Percentiles rank a stretch among this genome's conserved stretches.
Evolutionary conservation across 2,797 vertebrate species (phyloP).

Genomic region (Aselliscus stoliczkanus): DNA sequence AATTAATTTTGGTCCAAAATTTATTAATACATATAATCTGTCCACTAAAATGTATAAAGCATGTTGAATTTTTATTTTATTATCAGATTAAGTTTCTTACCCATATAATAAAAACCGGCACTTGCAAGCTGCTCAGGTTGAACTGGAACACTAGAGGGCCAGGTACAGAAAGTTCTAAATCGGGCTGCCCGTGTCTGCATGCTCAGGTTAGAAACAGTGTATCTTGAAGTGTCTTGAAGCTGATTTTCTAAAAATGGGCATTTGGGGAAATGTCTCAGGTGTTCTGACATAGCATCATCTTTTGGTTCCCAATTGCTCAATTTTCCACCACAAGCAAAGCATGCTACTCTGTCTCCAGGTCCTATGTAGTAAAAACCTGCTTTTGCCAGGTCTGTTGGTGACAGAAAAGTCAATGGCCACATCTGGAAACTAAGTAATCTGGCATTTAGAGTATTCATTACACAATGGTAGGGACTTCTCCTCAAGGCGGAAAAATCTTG

Average conservation of each 20-base stretch:
- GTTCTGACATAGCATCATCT: conserved; percentile 91
- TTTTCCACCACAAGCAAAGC: conserved; percentile 94
- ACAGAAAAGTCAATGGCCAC: conserved; percentile 90
- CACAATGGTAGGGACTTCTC: conserved; percentile 82
- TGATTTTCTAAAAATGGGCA: conserved; percentile 90
- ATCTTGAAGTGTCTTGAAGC: conserved; percentile 74
- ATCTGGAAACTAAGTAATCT: conserved; percentile 88
- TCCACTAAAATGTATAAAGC: background rate
- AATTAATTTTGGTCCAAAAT: conserved; percentile 24
- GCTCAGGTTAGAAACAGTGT: conserved; percentile 89
- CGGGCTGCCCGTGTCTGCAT: conserved; percentile 93
- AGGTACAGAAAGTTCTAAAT: conserved; percentile 91
- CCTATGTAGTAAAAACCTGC: conserved; percentile 95
- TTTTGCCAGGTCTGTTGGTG: conserved; percentile 89
- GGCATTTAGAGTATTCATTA: conserved; percentile 91
- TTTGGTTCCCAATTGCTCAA: conserved; percentile 96
- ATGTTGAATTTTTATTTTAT: background rate
- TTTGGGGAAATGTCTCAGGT: conserved; percentile 93
- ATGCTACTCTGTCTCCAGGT: conserved; percentile 92
- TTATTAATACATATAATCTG: background rate
- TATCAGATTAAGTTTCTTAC: conserved; percentile 79
- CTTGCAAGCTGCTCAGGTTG: conserved; percentile 92
- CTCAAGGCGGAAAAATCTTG: conserved; percentile 88
- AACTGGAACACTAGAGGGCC: conserved; percentile 92
- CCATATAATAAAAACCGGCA: conserved; percentile 97